These are phyloP conservation scores for Nomada hirtipes DNA, from an alignment of 2,888 invertebrate genomes.

Conservation along the genomic window DNA sequence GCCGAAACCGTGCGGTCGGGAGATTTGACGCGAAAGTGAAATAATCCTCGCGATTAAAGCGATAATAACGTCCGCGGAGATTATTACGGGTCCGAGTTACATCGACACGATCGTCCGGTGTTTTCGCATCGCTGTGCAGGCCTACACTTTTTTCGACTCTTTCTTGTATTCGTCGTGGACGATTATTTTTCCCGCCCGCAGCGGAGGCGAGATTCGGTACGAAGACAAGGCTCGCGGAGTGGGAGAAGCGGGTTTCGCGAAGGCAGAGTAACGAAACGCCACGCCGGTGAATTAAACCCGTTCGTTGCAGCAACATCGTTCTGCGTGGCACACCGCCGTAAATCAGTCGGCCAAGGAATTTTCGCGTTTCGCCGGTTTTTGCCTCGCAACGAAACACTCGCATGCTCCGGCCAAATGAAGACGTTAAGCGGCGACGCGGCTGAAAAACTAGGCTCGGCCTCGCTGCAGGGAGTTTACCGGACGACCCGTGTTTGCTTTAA, in stretches of 20 bases:
- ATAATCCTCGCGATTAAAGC: slow-evolving; percentile 63
- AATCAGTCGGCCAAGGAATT: slow-evolving; percentile 76
- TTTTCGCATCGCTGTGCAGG: not conserved
- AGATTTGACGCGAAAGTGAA: slow-evolving; percentile 59
- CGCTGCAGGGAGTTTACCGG: slow-evolving; percentile 23
- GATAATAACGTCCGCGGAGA: slow-evolving; percentile 55
- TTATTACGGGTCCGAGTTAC: slow-evolving; percentile 35
- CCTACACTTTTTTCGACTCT: not conserved
- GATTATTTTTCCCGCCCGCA: not conserved
- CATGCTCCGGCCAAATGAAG: slow-evolving; percentile 68
- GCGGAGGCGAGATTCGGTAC: not conserved
- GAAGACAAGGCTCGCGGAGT: not conserved
- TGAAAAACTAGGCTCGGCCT: slow-evolving; percentile 32
- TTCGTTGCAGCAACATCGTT: slow-evolving; percentile 80
- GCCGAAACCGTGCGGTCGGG: slow-evolving; percentile 44
- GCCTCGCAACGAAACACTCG: slow-evolving; percentile 48
- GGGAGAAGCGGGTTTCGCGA: slow-evolving; percentile 16
- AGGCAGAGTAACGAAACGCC: slow-evolving; percentile 65
- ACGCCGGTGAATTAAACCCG: slow-evolving; percentile 78
- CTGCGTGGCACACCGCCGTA: slow-evolving; percentile 74
- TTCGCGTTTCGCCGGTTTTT: slow-evolving; percentile 74
- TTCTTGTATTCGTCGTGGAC: not conserved
- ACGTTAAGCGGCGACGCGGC: slow-evolving; percentile 64
- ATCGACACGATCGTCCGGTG: slow-evolving; percentile 5
- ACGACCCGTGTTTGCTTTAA: slow-evolving; percentile 15